Base-by-base conservation (phyloP, 2,797 vertebrate genomes). In the Acomys russatus region DNA sequence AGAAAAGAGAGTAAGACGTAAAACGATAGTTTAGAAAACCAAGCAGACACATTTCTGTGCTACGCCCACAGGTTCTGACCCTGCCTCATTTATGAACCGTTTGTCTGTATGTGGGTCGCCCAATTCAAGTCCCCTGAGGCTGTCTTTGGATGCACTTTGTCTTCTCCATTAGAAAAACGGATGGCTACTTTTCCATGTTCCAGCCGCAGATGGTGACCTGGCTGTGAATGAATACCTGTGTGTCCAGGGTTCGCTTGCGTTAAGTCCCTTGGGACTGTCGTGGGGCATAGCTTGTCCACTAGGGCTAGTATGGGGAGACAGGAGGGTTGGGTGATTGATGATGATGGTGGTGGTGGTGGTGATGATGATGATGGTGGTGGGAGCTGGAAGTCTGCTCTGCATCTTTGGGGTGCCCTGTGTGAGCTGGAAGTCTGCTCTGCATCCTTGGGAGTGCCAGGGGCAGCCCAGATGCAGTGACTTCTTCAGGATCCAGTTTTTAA, bases 401-500 rank as follows among this genome's bases (percentile, higher is more conserved):
- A 59, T 64, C 59, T 25, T 0, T 0, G 12, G 90, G 9, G 44
- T 92, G 90, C 92, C 33, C n/a, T n/a, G n/a, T n/a, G n/a, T n/a
- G n/a, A n/a, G n/a, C n/a, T n/a, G n/a, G 2, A 20, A 78, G 91
- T 23, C 1, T 20, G 25, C 10, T 10, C 10, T 0, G 4, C 1
- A 56, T 64, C 59, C 30, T 0, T 0, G 12, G 90, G 9, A 0
- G 44, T 92, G 90, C 92, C 33, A n/a, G 64, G 22, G 59, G 77
- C 6, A 77, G 64, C 86, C 92, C 90, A 49, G 90, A 95, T 61
- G 91, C 91, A 56, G 68, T 0, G 4, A 64, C 78, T 96, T 97
- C 88, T 91, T 94, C 70, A 12, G 79, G 94, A 94, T 97, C 83
- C 49, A 68, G 92, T 56, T 38, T 91, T 97, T 97, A 96, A 96